These are phyloP conservation scores for Lamellibrachia satsuma DNA, from an alignment of 2,888 invertebrate species.

Conservation along the genomic window DNA sequence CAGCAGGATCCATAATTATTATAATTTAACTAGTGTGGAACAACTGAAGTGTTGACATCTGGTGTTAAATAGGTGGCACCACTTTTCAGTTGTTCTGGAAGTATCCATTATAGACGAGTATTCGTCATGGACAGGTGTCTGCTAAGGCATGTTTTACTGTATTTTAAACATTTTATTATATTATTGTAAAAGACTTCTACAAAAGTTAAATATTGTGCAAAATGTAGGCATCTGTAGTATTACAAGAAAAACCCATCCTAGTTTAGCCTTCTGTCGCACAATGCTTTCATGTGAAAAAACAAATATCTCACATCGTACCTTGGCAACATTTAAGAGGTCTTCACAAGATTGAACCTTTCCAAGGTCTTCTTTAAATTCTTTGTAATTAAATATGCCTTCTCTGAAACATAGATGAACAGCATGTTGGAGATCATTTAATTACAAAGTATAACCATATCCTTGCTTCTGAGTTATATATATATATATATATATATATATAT, in stretches of 20 bases:
- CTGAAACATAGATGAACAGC: not conserved
- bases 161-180: not conserved
- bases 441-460: not conserved
- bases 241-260: not conserved
- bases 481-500: too few species aligned
- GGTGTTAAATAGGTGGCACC: too few species aligned
- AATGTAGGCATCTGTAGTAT: not conserved
- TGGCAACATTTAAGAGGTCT: slow-evolving; percentile 53
- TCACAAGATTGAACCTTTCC: slow-evolving; percentile 56
- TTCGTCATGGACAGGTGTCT: too few species aligned
- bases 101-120: too few species aligned
- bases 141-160: not conserved
- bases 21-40: too few species aligned
- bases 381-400: slow-evolving; percentile 13
- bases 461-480: too few species aligned
- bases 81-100: too few species aligned
- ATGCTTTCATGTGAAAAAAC: not conserved
- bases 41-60: too few species aligned
- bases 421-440: not conserved
- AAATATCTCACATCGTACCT: slow-evolving; percentile 44
- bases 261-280: not conserved
- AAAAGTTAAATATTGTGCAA: not conserved
- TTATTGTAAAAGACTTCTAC: not conserved
- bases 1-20: too few species aligned
- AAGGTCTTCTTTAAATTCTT: slow-evolving; percentile 47